Evolutionary conservation across 2,113 vertebrate species (phyloP).

Genomic region (Solenodon paradoxus): DNA sequence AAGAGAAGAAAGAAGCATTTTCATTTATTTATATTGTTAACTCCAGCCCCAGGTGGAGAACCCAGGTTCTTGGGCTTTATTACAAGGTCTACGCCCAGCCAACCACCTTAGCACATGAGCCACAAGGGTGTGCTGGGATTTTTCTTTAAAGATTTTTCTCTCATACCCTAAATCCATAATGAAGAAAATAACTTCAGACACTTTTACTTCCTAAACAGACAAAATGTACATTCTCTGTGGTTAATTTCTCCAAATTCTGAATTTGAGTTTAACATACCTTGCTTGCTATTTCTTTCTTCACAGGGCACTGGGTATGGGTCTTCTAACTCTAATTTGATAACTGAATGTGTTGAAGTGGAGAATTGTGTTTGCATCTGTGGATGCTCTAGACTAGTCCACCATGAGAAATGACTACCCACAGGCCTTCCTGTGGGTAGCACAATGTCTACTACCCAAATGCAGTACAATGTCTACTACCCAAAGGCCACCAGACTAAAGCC

Average conservation of each 20-base stretch:
- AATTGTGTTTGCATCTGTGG: background rate
- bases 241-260: background rate
- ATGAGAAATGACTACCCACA: background rate
- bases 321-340: background rate
- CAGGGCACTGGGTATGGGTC: no score
- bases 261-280: background rate
- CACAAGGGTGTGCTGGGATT: no score
- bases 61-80: no score
- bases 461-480: background rate
- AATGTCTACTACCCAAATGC: background rate
- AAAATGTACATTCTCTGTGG: background rate
- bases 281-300: background rate
- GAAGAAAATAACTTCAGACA: background rate
- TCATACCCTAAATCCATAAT: background rate
- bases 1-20: no score
- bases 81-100: no score
- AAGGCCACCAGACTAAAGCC: background rate
- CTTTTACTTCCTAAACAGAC: conserved; percentile 18
- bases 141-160: background rate
- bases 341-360: background rate
- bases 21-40: no score
- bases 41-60: no score
- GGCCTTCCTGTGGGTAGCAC: background rate
- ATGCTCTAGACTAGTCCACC: background rate
- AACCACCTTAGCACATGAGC: no score